Evolutionary conservation across 1,140 invertebrate genomes (phyloP).

Genomic region (Ceratina australensis): DNA sequence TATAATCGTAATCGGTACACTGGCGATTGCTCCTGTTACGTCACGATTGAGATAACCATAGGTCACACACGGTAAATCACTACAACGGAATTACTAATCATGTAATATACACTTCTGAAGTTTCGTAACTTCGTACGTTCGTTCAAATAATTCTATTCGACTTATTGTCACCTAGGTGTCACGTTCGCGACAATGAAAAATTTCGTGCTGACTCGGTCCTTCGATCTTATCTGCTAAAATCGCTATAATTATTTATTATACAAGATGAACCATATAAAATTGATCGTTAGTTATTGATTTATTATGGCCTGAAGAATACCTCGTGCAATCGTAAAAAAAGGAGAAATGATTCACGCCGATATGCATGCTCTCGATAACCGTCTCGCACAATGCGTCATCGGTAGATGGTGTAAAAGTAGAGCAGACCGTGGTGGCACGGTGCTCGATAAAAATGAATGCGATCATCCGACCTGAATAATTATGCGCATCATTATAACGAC

Average conservation of each 20-base stretch:
- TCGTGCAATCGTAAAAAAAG: background rate
- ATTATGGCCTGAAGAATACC: no score
- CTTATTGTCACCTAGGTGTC: background rate
- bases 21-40: conserved; percentile 17
- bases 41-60: conserved; percentile 29
- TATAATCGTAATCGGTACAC: background rate
- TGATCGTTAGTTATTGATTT: no score
- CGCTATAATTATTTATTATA: no score
- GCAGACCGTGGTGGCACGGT: background rate
- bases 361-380: background rate
- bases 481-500: no score
- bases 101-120: background rate
- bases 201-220: conserved; percentile 1
- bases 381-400: background rate
- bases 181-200: conserved; percentile 9
- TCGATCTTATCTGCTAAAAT: background rate
- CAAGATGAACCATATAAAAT: no score
- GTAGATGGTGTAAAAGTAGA: background rate
- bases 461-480: background rate
- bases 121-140: background rate
- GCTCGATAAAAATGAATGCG: background rate
- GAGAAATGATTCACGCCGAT: conserved; percentile 13
- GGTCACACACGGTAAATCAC: conserved; percentile 28
- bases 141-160: conserved; percentile 7
- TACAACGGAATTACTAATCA: conserved; percentile 13